Evolutionary conservation across 1,140 invertebrate species (phyloP).

Genomic region (Grapholita molesta): DNA sequence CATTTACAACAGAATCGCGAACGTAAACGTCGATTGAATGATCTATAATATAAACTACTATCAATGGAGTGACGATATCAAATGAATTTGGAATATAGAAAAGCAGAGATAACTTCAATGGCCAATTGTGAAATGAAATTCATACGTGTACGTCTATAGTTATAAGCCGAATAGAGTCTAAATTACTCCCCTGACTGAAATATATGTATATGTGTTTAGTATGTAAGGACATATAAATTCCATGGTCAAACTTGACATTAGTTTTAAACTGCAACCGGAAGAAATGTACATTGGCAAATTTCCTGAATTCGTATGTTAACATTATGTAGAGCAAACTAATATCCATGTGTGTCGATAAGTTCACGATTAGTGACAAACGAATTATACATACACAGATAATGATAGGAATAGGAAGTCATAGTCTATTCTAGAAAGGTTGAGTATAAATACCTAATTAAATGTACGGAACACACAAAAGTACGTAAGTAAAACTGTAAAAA

Average conservation of each 20-base stretch:
- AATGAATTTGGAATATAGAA: neutral
- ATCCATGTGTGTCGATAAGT: neutral
- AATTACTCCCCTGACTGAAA: neutral
- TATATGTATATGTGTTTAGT: neutral
- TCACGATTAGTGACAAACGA: too few relatives aligned
- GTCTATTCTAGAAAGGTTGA: neutral
- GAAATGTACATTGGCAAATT: neutral
- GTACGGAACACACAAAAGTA: too few relatives aligned
- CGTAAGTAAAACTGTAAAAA: too few relatives aligned
- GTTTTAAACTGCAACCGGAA: conserved; percentile 5
- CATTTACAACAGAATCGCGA: neutral
- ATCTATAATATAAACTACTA: neutral
- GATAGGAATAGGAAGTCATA: neutral
- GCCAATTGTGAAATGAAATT: too few relatives aligned
- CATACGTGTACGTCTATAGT: too few relatives aligned
- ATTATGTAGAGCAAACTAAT: neutral
- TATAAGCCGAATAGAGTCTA: too few relatives aligned
- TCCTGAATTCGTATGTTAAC: neutral
- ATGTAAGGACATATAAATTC: neutral
- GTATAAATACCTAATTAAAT: conserved; percentile 2
- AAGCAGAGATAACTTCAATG: neutral
- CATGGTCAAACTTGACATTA: conserved; percentile 11
- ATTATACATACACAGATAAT: neutral
- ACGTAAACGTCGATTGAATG: neutral
- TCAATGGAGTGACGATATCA: neutral